These are phyloP conservation scores for Brachymystax lenok DNA, from an alignment of 2,797 vertebrate genomes.

Conservation along the genomic window DNA sequence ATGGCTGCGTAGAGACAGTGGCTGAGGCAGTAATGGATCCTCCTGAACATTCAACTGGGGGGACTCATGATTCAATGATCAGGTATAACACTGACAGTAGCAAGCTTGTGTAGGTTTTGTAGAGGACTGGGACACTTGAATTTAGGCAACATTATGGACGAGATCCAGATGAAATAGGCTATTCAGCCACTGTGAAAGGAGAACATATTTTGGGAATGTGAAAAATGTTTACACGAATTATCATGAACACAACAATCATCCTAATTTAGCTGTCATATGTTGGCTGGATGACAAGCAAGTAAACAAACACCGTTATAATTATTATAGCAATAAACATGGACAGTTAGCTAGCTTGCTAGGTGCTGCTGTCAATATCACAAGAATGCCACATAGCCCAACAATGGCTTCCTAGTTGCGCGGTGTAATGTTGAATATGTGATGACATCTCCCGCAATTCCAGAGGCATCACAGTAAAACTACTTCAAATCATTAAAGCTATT, in stretches of 20 bases:
- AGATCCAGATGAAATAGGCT: neutral
- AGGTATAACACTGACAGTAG: neutral
- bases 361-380: neutral
- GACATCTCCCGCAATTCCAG: neutral
- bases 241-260: neutral
- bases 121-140: neutral
- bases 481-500: neutral
- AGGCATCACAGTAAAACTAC: neutral
- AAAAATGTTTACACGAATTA: neutral
- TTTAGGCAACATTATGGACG: constrained; percentile 1
- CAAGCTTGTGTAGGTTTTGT: constrained; percentile 8
- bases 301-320: neutral
- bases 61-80: neutral
- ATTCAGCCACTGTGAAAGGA: constrained; percentile 10
- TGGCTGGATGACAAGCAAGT: neutral
- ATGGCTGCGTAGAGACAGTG: constrained; percentile 39
- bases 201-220: neutral
- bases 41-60: neutral
- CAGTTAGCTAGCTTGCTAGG: neutral
- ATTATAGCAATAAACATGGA: too few relatives aligned
- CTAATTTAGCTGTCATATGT: neutral
- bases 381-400: neutral
- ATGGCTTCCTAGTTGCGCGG: neutral
- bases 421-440: neutral
- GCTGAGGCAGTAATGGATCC: neutral